Evolutionary conservation across 2,113 vertebrate genomes (phyloP).

Genomic region (Hyaena hyaena): DNA sequence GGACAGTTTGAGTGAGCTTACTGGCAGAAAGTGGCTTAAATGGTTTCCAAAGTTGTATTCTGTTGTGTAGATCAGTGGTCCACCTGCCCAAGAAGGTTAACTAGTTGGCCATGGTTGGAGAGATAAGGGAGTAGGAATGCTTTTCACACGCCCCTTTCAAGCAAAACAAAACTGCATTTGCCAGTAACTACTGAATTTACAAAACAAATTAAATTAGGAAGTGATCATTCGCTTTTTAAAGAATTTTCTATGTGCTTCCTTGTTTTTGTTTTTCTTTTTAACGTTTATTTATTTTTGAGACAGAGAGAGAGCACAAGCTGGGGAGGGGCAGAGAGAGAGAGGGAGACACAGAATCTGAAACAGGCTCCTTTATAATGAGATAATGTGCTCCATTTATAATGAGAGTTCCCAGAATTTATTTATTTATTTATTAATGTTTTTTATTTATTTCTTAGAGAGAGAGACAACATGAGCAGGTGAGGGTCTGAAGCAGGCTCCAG

Average conservation of each 20-base stretch:
- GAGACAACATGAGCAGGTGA: too few relatives aligned
- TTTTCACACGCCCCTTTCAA: not conserved
- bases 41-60: conserved; percentile 9
- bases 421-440: too few relatives aligned
- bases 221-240: conserved; percentile 8
- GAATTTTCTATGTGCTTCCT: not conserved
- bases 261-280: too few relatives aligned
- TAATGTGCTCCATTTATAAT: not conserved
- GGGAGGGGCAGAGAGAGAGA: too few relatives aligned
- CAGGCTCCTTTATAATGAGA: too few relatives aligned
- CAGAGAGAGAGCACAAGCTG: too few relatives aligned
- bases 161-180: not conserved
- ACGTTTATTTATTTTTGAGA: too few relatives aligned
- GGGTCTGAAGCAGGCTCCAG: too few relatives aligned
- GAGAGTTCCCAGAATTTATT: not conserved
- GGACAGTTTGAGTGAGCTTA: conserved; percentile 24
- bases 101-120: not conserved
- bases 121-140: not conserved
- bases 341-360: too few relatives aligned
- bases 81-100: not conserved
- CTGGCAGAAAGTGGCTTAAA: conserved; percentile 39
- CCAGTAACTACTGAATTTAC: not conserved
- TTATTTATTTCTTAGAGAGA: too few relatives aligned
- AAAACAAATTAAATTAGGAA: not conserved
- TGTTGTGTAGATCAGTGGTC: not conserved